Evolutionary conservation across 2,797 vertebrate genomes (phyloP).

Genomic region (Pteropus rufus): DNA sequence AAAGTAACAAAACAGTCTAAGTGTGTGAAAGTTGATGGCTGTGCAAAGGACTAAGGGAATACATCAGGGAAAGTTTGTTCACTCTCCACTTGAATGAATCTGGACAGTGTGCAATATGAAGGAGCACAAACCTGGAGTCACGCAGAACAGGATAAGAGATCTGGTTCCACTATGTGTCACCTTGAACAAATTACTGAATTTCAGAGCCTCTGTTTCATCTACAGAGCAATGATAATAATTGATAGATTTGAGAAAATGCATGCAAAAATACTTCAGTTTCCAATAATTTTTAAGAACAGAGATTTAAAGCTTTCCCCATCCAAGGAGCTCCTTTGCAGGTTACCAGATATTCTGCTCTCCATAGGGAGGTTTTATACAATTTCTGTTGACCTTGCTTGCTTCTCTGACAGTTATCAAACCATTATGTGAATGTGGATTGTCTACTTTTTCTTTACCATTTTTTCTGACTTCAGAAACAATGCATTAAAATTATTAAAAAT

Average conservation of each 20-base stretch:
- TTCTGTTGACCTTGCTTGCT: neutral
- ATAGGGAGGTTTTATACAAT: neutral
- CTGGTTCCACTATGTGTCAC: neutral
- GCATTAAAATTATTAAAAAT: constrained; percentile 7
- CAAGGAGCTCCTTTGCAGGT: neutral
- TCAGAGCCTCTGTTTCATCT: neutral
- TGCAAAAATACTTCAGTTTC: constrained; percentile 1
- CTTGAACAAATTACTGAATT: neutral
- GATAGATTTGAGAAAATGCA: neutral
- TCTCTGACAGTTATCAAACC: neutral
- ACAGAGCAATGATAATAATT: neutral
- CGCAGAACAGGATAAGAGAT: neutral
- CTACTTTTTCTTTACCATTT: neutral
- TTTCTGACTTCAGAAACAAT: neutral
- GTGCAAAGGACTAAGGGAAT: neutral
- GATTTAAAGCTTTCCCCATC: neutral
- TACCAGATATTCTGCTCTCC: neutral
- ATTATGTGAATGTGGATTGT: neutral
- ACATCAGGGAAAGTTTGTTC: neutral
- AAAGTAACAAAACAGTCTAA: neutral
- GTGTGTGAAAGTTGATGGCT: neutral
- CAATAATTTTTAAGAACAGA: neutral
- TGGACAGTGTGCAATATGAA: constrained; percentile 6
- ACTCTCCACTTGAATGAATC: neutral
- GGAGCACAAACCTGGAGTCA: neutral